Evolutionary conservation across 2,113 vertebrate species (phyloP).

Genomic region (Apodemus speciosus): DNA sequence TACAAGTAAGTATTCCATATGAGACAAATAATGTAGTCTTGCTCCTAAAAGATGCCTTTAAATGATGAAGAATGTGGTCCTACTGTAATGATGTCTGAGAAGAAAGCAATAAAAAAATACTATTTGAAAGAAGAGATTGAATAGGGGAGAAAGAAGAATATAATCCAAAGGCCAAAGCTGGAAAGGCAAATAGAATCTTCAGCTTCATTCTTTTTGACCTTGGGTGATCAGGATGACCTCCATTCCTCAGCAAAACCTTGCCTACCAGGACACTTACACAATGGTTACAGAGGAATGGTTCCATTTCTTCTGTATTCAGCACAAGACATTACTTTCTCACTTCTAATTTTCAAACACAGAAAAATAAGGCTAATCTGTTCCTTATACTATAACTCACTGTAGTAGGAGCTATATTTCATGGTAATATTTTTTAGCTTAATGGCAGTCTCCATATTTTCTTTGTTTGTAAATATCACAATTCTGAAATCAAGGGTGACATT

Average conservation of each 20-base stretch:
- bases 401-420: conserved; percentile 47
- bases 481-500: conserved; percentile 52
- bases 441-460: background rate
- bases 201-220: background rate
- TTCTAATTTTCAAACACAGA: conserved; percentile 34
- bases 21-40: background rate
- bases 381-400: background rate
- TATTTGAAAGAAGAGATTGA: background rate
- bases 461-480: conserved; percentile 50
- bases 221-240: background rate
- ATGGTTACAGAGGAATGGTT: background rate
- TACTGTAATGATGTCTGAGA: background rate
- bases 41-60: background rate
- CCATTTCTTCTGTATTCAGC: background rate
- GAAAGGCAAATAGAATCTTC: background rate
- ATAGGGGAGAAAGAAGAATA: background rate
- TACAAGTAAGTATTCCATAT: conserved; percentile 8
- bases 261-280: background rate
- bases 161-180: background rate
- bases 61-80: background rate
- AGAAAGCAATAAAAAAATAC: background rate
- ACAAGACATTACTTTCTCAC: background rate
- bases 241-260: background rate
- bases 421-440: conserved; percentile 41
- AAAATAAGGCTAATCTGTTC: background rate